Evolutionary conservation across 2,888 invertebrate species (phyloP).

Genomic region (Chloroclystis v-ata): DNA sequence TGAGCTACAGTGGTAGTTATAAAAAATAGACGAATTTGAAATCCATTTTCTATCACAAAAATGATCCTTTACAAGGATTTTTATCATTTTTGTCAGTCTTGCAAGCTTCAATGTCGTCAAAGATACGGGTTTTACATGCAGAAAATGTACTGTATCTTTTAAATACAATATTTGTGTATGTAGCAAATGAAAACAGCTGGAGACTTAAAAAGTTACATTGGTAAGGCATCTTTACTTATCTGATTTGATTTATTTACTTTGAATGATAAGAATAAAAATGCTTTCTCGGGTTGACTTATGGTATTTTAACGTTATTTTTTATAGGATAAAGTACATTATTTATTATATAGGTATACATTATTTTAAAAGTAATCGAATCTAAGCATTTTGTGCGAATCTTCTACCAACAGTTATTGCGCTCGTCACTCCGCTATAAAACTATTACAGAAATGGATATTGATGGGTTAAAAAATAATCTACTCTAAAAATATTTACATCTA

Average conservation of each 20-base stretch:
- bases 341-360: neutral
- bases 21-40: constrained; percentile 61
- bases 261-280: too few species aligned
- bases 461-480: too few species aligned
- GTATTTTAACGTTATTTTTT: too few species aligned
- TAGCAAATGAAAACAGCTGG: neutral
- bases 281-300: too few species aligned
- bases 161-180: too few species aligned
- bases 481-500: too few species aligned
- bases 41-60: constrained; percentile 57
- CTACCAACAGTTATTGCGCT: constrained; percentile 15
- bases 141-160: too few species aligned
- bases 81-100: constrained; percentile 64
- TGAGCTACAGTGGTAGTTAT: constrained; percentile 41
- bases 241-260: too few species aligned
- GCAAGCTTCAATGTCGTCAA: constrained; percentile 60
- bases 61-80: constrained; percentile 64
- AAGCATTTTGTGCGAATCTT: constrained; percentile 6
- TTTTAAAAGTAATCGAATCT: neutral
- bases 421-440: constrained; percentile 7
- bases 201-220: too few species aligned
- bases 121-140: constrained; percentile 39
- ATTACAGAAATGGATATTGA: neutral
- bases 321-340: neutral
- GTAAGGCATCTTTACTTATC: too few species aligned